Conservation (phyloP, 2,113 vertebrate genomes). For the Prolemur simus region DNA sequence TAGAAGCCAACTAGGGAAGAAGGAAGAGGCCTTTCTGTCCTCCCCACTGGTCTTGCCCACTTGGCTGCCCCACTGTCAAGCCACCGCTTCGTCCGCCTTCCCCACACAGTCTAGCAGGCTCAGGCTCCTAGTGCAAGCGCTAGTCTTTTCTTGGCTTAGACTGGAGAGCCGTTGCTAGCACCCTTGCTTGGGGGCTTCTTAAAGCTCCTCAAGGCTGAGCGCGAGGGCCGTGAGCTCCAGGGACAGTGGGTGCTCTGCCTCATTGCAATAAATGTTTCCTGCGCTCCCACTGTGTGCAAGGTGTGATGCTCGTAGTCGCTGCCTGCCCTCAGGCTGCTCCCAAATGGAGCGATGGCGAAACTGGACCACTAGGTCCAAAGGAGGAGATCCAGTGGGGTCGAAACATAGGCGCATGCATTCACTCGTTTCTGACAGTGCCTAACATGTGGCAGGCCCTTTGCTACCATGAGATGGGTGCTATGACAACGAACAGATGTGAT, state of each 20-base stretch:
- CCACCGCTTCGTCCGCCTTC: rapidly evolving
- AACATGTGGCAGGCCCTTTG: neutral
- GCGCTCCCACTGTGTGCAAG: neutral
- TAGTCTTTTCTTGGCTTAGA: neutral
- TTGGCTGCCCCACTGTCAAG: neutral
- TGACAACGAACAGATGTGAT: neutral
- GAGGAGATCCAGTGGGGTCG: neutral
- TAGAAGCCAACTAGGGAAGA: neutral
- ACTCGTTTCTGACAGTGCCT: neutral
- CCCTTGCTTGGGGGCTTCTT: neutral
- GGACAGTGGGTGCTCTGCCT: neutral
- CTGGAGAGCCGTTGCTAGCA: rapidly evolving
- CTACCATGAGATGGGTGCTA: neutral
- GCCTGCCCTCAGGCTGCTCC: neutral
- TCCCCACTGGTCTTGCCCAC: neutral
- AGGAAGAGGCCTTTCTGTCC: neutral
- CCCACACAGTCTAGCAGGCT: rapidly evolving
- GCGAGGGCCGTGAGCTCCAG: neutral
- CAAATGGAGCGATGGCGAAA: neutral
- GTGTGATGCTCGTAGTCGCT: neutral
- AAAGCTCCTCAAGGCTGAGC: neutral
- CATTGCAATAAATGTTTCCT: neutral
- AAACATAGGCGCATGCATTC: neutral
- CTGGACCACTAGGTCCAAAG: neutral
- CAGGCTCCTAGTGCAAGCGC: neutral